A percentile compares a stretch with the other conserved stretches of the same genome.
Conservation (phyloP, 1,140 invertebrate species). For the Drosophila takahashii region DNA sequence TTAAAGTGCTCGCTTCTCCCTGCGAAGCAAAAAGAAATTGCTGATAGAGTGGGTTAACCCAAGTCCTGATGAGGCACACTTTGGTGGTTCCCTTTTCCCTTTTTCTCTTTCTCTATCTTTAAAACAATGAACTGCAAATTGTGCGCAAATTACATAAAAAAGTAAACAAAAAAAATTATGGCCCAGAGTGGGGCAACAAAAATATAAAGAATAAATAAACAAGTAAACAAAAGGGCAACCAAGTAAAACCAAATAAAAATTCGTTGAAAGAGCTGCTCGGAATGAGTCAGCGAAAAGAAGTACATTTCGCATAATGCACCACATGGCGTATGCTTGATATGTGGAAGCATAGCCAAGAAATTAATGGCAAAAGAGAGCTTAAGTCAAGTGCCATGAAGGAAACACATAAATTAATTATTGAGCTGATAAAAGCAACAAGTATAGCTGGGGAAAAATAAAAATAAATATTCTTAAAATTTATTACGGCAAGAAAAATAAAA, state of each 20-base stretch:
- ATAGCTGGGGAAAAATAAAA: not conserved
- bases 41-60: constrained; percentile 14
- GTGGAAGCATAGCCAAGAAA: constrained; percentile 3
- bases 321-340: constrained; percentile 53
- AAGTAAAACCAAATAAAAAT: constrained; percentile 34
- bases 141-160: constrained; percentile 48
- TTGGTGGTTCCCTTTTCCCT: constrained; percentile 1
- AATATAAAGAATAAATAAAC: constrained; percentile 36
- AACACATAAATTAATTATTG: not conserved
- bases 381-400: constrained; percentile 11
- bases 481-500: too few relatives aligned
- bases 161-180: constrained; percentile 26
- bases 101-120: constrained; percentile 13
- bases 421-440: not conserved
- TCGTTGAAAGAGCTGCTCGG: constrained; percentile 15
- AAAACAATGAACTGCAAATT: constrained; percentile 70
- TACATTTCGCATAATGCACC: constrained; percentile 27
- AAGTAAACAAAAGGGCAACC: constrained; percentile 40
- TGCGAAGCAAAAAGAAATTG: not conserved
- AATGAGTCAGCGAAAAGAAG: constrained; percentile 33
- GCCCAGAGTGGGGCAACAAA: constrained; percentile 4
- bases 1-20: constrained; percentile 3
- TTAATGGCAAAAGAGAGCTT: constrained; percentile 7
- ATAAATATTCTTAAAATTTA: too few relatives aligned
- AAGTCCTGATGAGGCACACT: constrained; percentile 34